phyloP scores from a whole-genome alignment of 2,888 invertebrate genomes.

The Drosophila parthenogenetica region DNA sequence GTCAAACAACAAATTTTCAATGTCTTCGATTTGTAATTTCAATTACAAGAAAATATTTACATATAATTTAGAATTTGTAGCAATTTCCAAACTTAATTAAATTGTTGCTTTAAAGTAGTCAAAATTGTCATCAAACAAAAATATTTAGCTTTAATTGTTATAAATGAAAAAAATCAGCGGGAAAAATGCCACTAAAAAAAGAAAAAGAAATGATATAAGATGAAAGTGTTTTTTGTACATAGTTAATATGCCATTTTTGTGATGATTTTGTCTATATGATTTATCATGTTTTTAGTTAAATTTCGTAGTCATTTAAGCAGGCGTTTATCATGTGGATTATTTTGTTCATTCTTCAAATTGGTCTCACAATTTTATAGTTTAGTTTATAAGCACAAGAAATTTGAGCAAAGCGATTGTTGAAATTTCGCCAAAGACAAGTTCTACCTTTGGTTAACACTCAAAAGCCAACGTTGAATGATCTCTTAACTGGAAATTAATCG shows the following conservation, averaged over 20 bases:
- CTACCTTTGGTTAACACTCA: slow-evolving; percentile 53
- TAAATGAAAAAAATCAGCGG: slow-evolving; percentile 37
- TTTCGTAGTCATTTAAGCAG: slow-evolving; percentile 58
- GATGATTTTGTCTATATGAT: slow-evolving; percentile 76
- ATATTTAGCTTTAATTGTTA: slow-evolving; percentile 79
- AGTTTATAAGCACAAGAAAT: slow-evolving; percentile 52
- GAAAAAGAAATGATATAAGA: slow-evolving; percentile 18
- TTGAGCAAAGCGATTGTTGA: slow-evolving; percentile 54
- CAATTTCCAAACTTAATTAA: slow-evolving; percentile 53
- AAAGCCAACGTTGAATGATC: slow-evolving; percentile 61
- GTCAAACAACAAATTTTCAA: slow-evolving; percentile 69
- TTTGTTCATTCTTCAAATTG: slow-evolving; percentile 84
- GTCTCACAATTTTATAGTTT: slow-evolving; percentile 80
- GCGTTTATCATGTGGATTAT: slow-evolving; percentile 57
- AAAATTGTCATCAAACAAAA: slow-evolving; percentile 53
- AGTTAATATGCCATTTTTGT: slow-evolving; percentile 81
- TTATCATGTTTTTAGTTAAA: slow-evolving; percentile 72
- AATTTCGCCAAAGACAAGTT: slow-evolving; percentile 35
- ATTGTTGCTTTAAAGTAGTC: slow-evolving; percentile 65
- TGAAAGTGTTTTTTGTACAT: slow-evolving; percentile 57
- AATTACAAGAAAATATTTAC: slow-evolving; percentile 53
- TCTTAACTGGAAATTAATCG: slow-evolving; percentile 56
- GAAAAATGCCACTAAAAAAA: slow-evolving; percentile 44
- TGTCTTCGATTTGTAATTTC: slow-evolving; percentile 81
- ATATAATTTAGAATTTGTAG: slow-evolving; percentile 44